Conservation (phyloP, 2,797 vertebrate genomes). For the Lithobates pipiens region DNA sequence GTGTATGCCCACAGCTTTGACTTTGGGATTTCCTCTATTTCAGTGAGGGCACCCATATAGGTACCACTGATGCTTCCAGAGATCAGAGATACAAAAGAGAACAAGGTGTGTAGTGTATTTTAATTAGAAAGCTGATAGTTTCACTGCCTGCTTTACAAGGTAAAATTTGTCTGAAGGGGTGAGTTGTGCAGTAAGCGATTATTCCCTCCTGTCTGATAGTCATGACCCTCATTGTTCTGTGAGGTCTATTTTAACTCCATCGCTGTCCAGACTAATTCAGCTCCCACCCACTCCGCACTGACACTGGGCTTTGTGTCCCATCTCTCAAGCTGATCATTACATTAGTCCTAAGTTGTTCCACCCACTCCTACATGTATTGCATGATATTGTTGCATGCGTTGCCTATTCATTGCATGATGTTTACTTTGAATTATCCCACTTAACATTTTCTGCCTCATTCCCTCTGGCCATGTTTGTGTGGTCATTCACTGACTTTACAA, state of each 20-base stretch:
- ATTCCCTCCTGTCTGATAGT: neutral
- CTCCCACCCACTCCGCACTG: constrained; percentile 50
- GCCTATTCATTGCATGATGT: constrained; percentile 51
- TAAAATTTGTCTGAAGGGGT: too few species aligned
- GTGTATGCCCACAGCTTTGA: too few species aligned
- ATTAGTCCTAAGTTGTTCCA: constrained; percentile 50
- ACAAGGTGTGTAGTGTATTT: too few species aligned
- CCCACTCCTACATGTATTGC: constrained; percentile 54
- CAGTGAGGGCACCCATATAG: too few species aligned
- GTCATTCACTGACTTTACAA: constrained; percentile 6
- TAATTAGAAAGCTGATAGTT: too few species aligned
- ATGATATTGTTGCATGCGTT: constrained; percentile 29
- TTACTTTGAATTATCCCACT: constrained; percentile 47
- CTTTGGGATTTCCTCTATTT: too few species aligned
- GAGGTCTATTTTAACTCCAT: constrained; percentile 35
- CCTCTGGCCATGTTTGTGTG: constrained; percentile 9
- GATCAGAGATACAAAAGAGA: too few species aligned
- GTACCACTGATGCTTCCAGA: too few species aligned
- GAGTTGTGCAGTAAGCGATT: neutral
- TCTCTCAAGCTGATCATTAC: constrained; percentile 50
- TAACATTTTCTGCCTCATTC: constrained; percentile 28
- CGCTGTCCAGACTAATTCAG: constrained; percentile 26
- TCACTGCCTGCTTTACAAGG: too few species aligned
- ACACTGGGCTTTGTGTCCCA: constrained; percentile 35
- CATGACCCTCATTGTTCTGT: neutral